These are phyloP conservation scores for Bufo bufo DNA, from an alignment of 2,113 vertebrate species.

Conservation along the genomic window DNA sequence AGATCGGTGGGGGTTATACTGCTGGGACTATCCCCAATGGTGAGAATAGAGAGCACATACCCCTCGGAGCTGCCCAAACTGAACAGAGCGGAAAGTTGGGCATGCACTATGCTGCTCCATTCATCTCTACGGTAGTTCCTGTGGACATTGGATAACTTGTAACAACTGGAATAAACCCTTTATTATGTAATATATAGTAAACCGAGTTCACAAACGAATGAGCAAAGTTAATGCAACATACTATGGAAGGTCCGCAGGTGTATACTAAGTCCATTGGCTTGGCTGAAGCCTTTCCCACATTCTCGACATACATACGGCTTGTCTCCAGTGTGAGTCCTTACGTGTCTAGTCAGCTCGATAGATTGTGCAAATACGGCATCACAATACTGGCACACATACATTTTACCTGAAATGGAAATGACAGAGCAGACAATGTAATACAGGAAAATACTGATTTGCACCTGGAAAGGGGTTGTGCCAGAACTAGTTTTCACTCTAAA, in stretches of 20 bases:
- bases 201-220: not conserved
- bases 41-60: too few species aligned
- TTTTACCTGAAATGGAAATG: constrained; percentile 76
- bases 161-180: too few species aligned
- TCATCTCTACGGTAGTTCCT: too few species aligned
- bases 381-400: constrained; percentile 90
- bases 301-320: constrained; percentile 86
- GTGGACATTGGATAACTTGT: too few species aligned
- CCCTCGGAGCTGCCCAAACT: too few species aligned
- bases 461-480: too few species aligned
- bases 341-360: constrained; percentile 84
- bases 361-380: constrained; percentile 86
- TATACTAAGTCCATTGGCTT: constrained; percentile 86
- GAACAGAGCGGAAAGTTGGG: too few species aligned
- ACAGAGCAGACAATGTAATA: not conserved
- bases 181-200: too few species aligned
- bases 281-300: constrained; percentile 89
- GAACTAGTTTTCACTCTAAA: too few species aligned
- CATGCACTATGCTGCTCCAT: too few species aligned
- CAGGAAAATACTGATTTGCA: not conserved
- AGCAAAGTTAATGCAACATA: constrained; percentile 64
- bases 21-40: too few species aligned
- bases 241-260: constrained; percentile 88
- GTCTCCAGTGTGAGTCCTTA: constrained; percentile 86
- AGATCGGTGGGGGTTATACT: too few species aligned